Conservation (phyloP, 2,888 invertebrate species). For the Thumatha senex region DNA sequence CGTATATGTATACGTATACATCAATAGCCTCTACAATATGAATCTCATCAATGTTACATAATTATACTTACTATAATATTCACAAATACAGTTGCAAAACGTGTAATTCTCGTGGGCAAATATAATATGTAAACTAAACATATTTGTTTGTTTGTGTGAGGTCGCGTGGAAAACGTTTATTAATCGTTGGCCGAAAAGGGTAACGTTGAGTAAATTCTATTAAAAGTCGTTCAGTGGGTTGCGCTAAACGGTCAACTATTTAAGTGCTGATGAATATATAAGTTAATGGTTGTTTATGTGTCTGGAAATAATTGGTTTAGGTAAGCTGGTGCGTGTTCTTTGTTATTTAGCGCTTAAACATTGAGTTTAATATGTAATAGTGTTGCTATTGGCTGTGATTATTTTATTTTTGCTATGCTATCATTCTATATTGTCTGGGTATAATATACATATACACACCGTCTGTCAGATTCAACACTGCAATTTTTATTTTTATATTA, state of each 20-base stretch:
- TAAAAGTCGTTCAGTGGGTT: conserved; percentile 19
- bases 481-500: too few relatives aligned
- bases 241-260: background rate
- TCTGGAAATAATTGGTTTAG: background rate
- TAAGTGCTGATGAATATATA: background rate
- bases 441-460: too few relatives aligned
- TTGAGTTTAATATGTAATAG: too few relatives aligned
- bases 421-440: too few relatives aligned
- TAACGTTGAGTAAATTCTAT: conserved; percentile 19
- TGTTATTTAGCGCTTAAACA: background rate
- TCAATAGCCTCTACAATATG: too few relatives aligned
- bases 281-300: background rate
- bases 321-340: background rate
- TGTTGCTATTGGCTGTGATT: too few relatives aligned
- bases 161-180: conserved; percentile 19
- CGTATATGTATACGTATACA: too few relatives aligned
- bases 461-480: too few relatives aligned
- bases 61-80: background rate
- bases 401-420: too few relatives aligned
- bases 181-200: conserved; percentile 21
- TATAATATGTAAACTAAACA: background rate
- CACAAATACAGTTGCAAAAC: too few relatives aligned
- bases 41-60: background rate
- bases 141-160: conserved; percentile 5
- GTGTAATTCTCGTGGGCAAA: conserved; percentile 1